Conservation (phyloP, 2,113 vertebrate genomes). For the Amblyornis subalaris region DNA sequence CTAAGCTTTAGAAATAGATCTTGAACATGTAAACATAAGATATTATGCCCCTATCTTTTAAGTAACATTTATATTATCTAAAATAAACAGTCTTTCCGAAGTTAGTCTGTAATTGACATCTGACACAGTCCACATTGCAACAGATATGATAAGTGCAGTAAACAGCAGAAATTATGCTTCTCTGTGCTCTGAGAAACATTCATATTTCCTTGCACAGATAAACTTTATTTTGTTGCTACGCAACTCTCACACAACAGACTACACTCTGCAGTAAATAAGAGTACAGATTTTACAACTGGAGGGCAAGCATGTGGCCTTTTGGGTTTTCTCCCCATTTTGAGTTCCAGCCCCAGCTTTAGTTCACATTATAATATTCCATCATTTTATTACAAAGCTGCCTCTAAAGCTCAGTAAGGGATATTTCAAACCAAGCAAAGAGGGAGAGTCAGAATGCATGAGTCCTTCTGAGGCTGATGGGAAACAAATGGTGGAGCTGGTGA, state of each 20-base stretch:
- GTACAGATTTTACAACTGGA: constrained; percentile 65
- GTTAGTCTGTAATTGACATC: constrained; percentile 64
- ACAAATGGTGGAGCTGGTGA: neutral
- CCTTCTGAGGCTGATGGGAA: constrained; percentile 1
- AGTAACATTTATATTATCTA: constrained; percentile 72
- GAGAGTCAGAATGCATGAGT: neutral
- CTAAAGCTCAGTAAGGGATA: constrained; percentile 16
- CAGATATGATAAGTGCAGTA: constrained; percentile 59
- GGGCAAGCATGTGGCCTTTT: constrained; percentile 41
- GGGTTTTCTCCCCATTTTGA: constrained; percentile 39
- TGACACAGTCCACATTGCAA: constrained; percentile 62
- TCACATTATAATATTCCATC: constrained; percentile 54
- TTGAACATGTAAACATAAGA: constrained; percentile 59
- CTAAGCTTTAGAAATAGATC: constrained; percentile 65
- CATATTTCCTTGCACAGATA: constrained; percentile 60
- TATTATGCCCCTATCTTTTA: constrained; percentile 57
- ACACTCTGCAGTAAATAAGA: constrained; percentile 62
- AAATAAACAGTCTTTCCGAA: constrained; percentile 67
- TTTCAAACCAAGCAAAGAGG: neutral
- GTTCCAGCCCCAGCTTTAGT: constrained; percentile 64
- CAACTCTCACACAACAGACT: constrained; percentile 60
- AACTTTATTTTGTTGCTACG: constrained; percentile 73
- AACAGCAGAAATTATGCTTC: constrained; percentile 59
- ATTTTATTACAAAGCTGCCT: constrained; percentile 45
- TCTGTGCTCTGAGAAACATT: constrained; percentile 58